These are phyloP conservation scores for Gastrophysa polygoni DNA, from an alignment of 2,888 invertebrate genomes.

Conservation along the genomic window DNA sequence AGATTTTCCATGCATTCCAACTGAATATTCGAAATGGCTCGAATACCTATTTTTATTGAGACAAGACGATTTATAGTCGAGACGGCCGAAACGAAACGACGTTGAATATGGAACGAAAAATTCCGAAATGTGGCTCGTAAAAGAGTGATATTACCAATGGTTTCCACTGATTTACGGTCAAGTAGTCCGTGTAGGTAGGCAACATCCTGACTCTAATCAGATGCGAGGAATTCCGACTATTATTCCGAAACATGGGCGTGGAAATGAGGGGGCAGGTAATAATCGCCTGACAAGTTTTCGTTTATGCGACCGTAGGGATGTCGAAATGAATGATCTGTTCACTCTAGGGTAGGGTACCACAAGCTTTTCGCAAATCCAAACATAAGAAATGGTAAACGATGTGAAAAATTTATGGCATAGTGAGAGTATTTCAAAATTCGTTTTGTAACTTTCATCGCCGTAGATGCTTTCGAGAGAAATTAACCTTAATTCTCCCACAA, in stretches of 20 bases:
- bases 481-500: too few species aligned
- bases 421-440: too few species aligned
- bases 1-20: background rate
- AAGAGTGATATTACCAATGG: conserved; percentile 20
- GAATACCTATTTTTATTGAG: conserved; percentile 13
- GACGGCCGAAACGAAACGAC: conserved; percentile 1
- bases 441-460: too few species aligned
- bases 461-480: too few species aligned
- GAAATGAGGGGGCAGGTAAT: conserved; percentile 23
- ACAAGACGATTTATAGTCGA: conserved; percentile 2
- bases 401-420: too few species aligned
- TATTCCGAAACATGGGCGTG: conserved; percentile 25
- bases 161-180: conserved; percentile 25
- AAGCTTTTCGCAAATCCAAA: background rate
- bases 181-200: conserved; percentile 28
- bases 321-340: background rate
- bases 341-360: background rate
- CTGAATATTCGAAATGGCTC: conserved; percentile 11
- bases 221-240: conserved; percentile 30
- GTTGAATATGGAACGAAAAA: conserved; percentile 14
- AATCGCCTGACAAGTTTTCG: conserved; percentile 11
- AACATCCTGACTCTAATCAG: conserved; percentile 27
- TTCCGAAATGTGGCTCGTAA: conserved; percentile 20
- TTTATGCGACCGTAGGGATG: background rate
- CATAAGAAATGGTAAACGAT: background rate